Evolutionary conservation across 1,140 invertebrate genomes (phyloP), one percentile per base, ranked within the genome.

Genomic region (Lasioglossum albipes): DNA sequence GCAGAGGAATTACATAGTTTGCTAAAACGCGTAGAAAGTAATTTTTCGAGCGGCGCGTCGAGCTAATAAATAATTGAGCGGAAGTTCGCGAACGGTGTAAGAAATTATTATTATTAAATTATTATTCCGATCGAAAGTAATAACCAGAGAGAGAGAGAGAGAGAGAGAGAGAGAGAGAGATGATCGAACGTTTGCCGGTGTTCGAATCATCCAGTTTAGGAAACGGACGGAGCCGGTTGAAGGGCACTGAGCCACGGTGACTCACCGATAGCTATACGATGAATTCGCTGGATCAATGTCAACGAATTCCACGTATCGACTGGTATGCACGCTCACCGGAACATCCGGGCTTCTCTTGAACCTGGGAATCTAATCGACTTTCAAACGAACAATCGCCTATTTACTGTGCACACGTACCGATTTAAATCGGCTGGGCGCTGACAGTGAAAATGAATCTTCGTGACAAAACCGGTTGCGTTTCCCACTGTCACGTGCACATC

Each of bases 161-260:
- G 27, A 27, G 27, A 27, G 27, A 27, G 27, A 27, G 27, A 27
- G 27, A 27, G 27, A 27, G 59, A 62, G 36, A 49, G 27, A 54
- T 31, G 31, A 49, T 41, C 20, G 67, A 20, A 64, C 7, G 59
- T 9, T 20, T 20, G 22, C 20, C 61, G 36, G 31, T 36, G 20
- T n/a, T 16, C 18, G 36, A 68, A 41, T 62, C 49, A 69, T 80
- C 65, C 73, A 75, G 71, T 80, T 77, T 81, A 81, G 79, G 77
- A 79, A 79, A 72, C 52, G 76, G 16, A 54, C 81, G 68, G 31
- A 49, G 64, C 27, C 54, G 54, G 77, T 54, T 79, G 81, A 82
- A 82, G 81, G 81, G 81, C 81, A 82, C 76, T 79, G 76, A 82
- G 81, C 76, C 81, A 79, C 76, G 76, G 77, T 82, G 81, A 82